Conservation (phyloP, 2,888 invertebrate species). For the Marronus borbonicus region DNA sequence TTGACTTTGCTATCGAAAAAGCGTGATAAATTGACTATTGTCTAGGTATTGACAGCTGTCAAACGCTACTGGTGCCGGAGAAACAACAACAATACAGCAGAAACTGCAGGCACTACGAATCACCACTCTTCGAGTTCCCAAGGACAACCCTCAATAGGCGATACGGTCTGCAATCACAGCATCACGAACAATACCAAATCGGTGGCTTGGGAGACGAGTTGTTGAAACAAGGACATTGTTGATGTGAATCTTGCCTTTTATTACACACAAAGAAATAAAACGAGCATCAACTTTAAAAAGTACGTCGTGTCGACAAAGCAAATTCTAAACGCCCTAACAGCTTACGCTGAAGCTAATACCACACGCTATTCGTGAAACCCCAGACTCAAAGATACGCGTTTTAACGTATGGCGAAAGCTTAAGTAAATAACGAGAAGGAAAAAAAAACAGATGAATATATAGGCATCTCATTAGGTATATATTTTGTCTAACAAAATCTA, state of each 20-base stretch:
- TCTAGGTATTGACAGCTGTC: conserved; percentile 77
- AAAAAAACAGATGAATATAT: conserved; percentile 11
- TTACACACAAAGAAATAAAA: not conserved
- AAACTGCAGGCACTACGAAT: conserved; percentile 76
- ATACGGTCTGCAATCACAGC: conserved; percentile 81
- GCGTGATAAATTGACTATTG: conserved; percentile 47
- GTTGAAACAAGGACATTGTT: conserved; percentile 63
- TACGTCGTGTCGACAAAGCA: conserved; percentile 18
- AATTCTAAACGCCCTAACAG: not conserved
- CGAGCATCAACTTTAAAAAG: not conserved
- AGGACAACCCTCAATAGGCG: conserved; percentile 86
- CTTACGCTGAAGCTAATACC: conserved; percentile 12
- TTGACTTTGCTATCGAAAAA: not conserved
- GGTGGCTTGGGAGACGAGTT: conserved; percentile 73
- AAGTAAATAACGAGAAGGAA: not conserved
- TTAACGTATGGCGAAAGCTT: conserved; percentile 2
- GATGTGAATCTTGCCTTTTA: conserved; percentile 29
- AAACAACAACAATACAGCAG: conserved; percentile 67
- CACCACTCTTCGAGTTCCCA: conserved; percentile 85
- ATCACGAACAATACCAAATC: conserved; percentile 76
- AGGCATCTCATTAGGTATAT: not conserved
- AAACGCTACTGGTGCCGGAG: conserved; percentile 77
- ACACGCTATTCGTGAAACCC: conserved; percentile 24
- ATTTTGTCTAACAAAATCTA: not conserved
- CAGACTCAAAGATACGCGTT: not conserved